Base-by-base conservation (phyloP, 2,797 vertebrate genomes). In the Sebastes wilsoni region DNA sequence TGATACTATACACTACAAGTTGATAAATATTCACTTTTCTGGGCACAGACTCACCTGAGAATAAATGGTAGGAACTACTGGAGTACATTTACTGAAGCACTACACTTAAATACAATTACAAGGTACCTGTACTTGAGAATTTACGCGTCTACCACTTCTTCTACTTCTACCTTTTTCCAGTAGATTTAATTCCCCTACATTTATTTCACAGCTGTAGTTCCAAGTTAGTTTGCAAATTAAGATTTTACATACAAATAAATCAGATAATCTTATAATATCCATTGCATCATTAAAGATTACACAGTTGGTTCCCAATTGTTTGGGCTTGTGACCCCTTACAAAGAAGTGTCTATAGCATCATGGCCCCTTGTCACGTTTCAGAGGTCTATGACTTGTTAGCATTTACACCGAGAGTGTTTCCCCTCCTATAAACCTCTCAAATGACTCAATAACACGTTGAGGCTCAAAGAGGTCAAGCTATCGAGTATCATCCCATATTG, bases 21-120 rank as follows among this genome's bases (percentile, higher is more conserved):
- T 32, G 32, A 52, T 75, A 66, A 5, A 62, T 69, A 80, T 56
- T 75, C 28, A 72, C 14, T 73, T 54, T 72, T 67, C 49, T 80
- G 7, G 36, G 49, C n/a, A 68, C 52, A 28, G 16, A 5, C 36
- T 62, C 9, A 25, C 28, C 58, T 75, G 52, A 25, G 56, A 64
- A 20, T 65, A 5, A 46, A 2, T 49, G 12, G 13, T 14, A 30
- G 20, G 6, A 74, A 13, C 13, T 5, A 49, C 10, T 8, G 4
- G 9, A 62, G 13, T 34, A 36, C 11, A 67, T 75, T 55, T 38
- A 25, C 28, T 52, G 49, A n/a, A n/a, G n/a, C 8, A 22, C 49
- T 54, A 54, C 49, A 54, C 49, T 54, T 54, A 22, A 49, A 0
- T 54, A 54, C 49, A 54, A 22, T 54, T 11, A 22, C 9, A 54